phyloP scores from a whole-genome alignment of 1,140 invertebrate species.

The Bradynema listronoti region DNA sequence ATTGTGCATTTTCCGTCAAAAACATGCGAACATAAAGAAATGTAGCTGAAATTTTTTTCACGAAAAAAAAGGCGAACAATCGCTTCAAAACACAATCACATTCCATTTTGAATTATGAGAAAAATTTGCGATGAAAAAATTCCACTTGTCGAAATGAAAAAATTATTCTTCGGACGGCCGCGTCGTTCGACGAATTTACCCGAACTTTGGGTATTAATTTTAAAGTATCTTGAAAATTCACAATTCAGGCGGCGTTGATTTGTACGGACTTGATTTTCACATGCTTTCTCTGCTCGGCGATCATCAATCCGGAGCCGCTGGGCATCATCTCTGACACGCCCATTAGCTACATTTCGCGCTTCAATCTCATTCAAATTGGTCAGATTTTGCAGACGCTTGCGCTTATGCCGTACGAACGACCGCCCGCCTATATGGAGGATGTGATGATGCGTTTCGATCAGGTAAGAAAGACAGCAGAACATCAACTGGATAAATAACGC shows the following conservation, averaged over 20 bases:
- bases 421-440: slow-evolving; percentile 65
- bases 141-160: no score
- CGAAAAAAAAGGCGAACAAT: no score
- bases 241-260: slow-evolving; percentile 61
- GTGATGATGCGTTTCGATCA: slow-evolving; percentile 72
- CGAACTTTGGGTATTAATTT: no score
- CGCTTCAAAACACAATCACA: no score
- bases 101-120: no score
- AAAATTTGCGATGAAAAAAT: neutral
- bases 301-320: slow-evolving; percentile 90
- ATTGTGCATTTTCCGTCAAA: no score
- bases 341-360: slow-evolving; percentile 79
- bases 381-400: slow-evolving; percentile 85
- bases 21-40: no score
- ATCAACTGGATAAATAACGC: no score
- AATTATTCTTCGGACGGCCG: no score
- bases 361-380: slow-evolving; percentile 80
- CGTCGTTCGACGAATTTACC: no score
- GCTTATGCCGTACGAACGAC: slow-evolving; percentile 60
- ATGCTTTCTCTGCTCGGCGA: slow-evolving; percentile 87
- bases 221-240: no score
- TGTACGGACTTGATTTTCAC: slow-evolving; percentile 87
- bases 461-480: slow-evolving; percentile 49
- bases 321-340: slow-evolving; percentile 80
- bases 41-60: no score